These are phyloP conservation scores for Macheiramphus alcinus DNA, from an alignment of 2,113 vertebrate species.

Conservation along the genomic window DNA sequence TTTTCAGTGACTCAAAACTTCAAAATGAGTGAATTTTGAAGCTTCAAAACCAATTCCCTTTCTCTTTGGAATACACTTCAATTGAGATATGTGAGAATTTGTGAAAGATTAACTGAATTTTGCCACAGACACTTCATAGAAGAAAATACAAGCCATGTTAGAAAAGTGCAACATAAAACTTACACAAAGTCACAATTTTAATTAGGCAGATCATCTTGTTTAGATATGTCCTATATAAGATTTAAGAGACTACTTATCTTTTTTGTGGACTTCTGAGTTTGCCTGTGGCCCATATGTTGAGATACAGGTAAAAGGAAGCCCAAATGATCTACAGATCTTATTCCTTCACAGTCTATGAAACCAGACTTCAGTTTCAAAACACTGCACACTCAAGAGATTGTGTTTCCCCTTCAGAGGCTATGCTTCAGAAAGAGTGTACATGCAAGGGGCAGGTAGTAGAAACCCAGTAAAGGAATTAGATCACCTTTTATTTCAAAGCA, in stretches of 20 bases:
- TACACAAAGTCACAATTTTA: neutral
- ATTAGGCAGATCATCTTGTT: neutral
- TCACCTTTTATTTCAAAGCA: neutral
- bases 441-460: neutral
- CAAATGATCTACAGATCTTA: neutral
- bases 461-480: neutral
- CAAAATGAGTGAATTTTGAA: neutral
- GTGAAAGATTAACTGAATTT: neutral
- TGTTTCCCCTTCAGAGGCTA: neutral
- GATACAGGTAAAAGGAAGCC: neutral
- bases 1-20: neutral
- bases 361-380: neutral
- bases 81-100: neutral
- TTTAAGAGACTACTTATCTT: neutral
- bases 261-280: neutral
- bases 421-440: neutral
- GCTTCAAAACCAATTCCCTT: neutral
- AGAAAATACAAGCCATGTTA: neutral
- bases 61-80: neutral
- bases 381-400: neutral
- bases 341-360: neutral
- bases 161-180: slow-evolving; percentile 9
- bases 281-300: neutral
- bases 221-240: neutral
- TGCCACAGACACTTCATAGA: neutral